A percentile compares a stretch with the other conserved stretches of the same genome.
Evolutionary conservation across 2,113 vertebrate species (phyloP).

Genomic region (Procavia capensis): DNA sequence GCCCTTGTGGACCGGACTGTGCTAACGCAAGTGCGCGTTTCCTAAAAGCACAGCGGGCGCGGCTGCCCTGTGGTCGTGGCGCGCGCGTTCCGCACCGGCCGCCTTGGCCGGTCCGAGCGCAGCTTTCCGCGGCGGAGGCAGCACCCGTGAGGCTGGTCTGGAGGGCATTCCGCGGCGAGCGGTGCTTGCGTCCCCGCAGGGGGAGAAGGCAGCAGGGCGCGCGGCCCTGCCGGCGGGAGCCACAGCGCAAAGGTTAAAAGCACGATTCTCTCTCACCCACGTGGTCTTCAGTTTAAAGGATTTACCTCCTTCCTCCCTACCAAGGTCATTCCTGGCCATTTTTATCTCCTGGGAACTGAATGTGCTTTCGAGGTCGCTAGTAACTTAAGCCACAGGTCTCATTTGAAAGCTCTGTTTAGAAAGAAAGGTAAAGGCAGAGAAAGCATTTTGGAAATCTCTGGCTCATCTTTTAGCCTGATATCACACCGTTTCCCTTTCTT

Average conservation of each 20-base stretch:
- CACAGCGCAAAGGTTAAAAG: slow-evolving; percentile 16
- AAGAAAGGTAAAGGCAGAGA: slow-evolving; percentile 1
- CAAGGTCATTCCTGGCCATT: slow-evolving; percentile 8
- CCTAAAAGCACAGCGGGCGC: slow-evolving; percentile 75
- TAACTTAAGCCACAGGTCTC: slow-evolving; percentile 41
- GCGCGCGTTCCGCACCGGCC: accelerated
- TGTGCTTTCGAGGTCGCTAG: background rate
- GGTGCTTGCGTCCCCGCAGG: accelerated
- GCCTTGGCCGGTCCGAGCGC: background rate
- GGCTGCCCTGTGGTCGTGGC: accelerated
- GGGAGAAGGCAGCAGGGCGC: background rate
- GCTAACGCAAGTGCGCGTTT: slow-evolving; percentile 72
- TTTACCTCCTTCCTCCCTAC: slow-evolving; percentile 37
- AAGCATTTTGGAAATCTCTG: slow-evolving; percentile 44
- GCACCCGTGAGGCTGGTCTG: background rate
- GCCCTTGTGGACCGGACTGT: slow-evolving; percentile 77
- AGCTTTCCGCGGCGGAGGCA: background rate
- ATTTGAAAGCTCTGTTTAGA: slow-evolving; percentile 49
- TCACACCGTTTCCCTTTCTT: slow-evolving; percentile 8
- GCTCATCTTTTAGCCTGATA: slow-evolving; percentile 33
- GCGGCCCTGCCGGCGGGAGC: background rate
- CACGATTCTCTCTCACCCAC: background rate
- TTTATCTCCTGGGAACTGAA: slow-evolving; percentile 59
- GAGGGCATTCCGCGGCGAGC: background rate
- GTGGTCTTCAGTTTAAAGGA: background rate